Conservation (phyloP, 2,888 invertebrate species). For the Cantharis rustica region DNA sequence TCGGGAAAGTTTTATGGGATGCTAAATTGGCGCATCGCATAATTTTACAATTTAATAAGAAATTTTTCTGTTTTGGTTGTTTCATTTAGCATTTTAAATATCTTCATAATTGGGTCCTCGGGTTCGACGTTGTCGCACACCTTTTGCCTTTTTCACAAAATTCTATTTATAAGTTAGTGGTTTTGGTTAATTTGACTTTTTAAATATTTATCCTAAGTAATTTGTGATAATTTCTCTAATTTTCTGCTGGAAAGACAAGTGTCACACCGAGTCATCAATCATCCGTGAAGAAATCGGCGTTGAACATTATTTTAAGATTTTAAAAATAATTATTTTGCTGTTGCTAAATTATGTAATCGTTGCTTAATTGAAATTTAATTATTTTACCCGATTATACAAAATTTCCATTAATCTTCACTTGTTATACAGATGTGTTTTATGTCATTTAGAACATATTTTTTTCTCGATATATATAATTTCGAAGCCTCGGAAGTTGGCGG, state of each 20-base stretch:
- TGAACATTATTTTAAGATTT: neutral
- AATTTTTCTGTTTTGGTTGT: neutral
- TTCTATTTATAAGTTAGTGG: neutral
- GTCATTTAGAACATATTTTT: neutral
- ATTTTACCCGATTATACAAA: neutral
- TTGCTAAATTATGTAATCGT: neutral
- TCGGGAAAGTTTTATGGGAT: slow-evolving; percentile 1
- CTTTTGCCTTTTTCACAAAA: neutral
- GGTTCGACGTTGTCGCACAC: neutral
- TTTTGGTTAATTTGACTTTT: neutral
- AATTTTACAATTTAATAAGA: neutral
- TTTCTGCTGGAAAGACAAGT: neutral
- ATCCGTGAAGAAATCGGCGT: neutral
- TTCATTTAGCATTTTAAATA: neutral
- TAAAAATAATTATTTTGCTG: neutral
- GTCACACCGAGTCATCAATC: neutral
- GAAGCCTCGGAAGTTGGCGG: neutral
- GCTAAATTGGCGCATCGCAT: neutral
- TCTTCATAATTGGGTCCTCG: neutral
- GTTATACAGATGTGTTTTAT: neutral
- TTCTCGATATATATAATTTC: neutral
- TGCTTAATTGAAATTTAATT: neutral
- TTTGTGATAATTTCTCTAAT: neutral
- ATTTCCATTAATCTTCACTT: neutral
- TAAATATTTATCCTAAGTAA: neutral